A percentile compares a stretch with the other conserved stretches of the same genome.
phyloP scores from a whole-genome alignment of 37 sponge, comb jelly and placozoan species.

The Haliclona indistincta region DNA sequence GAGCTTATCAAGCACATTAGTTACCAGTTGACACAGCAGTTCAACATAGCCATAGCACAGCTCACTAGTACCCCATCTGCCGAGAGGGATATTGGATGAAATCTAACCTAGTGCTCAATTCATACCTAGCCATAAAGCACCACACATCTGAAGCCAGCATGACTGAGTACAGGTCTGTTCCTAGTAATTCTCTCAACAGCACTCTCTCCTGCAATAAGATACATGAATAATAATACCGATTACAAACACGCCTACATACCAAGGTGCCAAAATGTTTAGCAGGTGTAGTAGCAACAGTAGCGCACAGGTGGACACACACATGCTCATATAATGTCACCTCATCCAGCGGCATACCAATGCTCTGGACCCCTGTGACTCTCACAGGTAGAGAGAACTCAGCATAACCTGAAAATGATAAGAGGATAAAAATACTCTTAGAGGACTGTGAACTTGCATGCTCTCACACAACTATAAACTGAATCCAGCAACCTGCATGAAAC shows the following conservation, averaged over 20 bases:
- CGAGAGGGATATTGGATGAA: background rate
- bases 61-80: constrained; percentile 35
- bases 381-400: constrained; percentile 31
- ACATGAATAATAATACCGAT: background rate
- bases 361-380: constrained; percentile 24
- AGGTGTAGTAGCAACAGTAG: constrained; percentile 14
- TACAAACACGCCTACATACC: background rate
- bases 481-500: constrained; percentile 6
- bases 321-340: constrained; percentile 40
- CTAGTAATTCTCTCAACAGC: constrained; percentile 25
- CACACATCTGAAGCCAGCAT: constrained; percentile 24
- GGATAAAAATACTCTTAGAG: background rate
- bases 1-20: background rate
- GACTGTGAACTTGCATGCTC: constrained; percentile 13
- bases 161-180: background rate
- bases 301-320: constrained; percentile 31
- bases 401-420: constrained; percentile 26
- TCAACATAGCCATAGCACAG: background rate
- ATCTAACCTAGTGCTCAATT: background rate
- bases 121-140: constrained; percentile 25
- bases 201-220: constrained; percentile 20
- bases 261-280: constrained; percentile 9
- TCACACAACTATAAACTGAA: constrained; percentile 13
- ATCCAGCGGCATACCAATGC: constrained; percentile 41
- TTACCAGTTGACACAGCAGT: constrained; percentile 6